Evolutionary conservation across 2,797 vertebrate genomes (phyloP), one percentile per base, ranked within the genome.

Genomic region (Protosalanx chinensis): DNA sequence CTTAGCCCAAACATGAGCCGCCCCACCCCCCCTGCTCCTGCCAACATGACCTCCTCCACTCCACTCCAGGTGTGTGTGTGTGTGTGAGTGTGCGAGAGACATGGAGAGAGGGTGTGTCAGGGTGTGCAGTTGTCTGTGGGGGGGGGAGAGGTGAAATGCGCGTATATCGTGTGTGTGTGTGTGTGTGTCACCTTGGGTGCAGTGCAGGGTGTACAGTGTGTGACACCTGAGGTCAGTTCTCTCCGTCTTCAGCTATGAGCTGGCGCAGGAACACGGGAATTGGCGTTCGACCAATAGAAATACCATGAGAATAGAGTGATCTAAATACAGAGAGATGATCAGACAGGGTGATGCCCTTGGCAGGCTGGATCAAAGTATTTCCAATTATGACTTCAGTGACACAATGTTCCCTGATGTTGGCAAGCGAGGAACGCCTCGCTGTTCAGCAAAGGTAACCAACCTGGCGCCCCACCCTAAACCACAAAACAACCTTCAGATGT

Each of bases 331-430:
- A 61, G 23, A 27, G 23, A 85, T 86, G 82, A 85, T 86, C 58
- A 71, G 70, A 33, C 37, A 12, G 84, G 86, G 81, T 79, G 75
- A 88, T 75, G 68, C 62, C 71, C 68, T 81, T 57, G 79, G 82
- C 76, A 80, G 64, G 71, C 23, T 74, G 63, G 61, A 56, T 81
- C 66, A 64, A 20, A 18, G 33, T 60, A 66, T 56, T 76, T 53
- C 51, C 51, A 4, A 29, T 20, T 67, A 29, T 51, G 5, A 37
- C 18, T 78, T 73, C 72, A 85, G 60, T 32, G 74, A 32, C 74
- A 76, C 67, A 53, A 75, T 73, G 70, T 73, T 79, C 64, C 74
- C 69, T 3, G 3, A 4, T 20, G 8, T 13, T 41, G 63, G 63
- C 37, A n/a, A n/a, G 35, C 35, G 37, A 53, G 62, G 62, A 41